These are phyloP conservation scores for Siniperca undulata DNA, from an alignment of 2,797 vertebrate species.

Conservation along the genomic window DNA sequence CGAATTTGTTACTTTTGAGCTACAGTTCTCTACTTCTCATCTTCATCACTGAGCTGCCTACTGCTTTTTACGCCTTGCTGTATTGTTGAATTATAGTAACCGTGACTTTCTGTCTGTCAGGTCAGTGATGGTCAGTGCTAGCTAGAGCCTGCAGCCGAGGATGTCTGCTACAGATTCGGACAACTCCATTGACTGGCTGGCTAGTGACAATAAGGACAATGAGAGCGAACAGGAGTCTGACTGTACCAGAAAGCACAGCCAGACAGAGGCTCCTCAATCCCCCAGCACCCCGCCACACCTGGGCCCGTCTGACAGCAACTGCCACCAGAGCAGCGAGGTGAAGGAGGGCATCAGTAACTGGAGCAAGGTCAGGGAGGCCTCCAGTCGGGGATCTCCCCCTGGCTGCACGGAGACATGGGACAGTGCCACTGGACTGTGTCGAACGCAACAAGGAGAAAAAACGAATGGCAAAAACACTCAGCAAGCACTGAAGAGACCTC, in stretches of 20 bases:
- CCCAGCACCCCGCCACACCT: constrained; percentile 51
- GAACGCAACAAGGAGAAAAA: constrained; percentile 60
- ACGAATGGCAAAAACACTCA: constrained; percentile 63
- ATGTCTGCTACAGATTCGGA: constrained; percentile 89
- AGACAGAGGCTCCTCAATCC: constrained; percentile 58
- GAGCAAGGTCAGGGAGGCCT: constrained; percentile 63
- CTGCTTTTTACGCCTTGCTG: neutral
- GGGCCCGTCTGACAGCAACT: constrained; percentile 60
- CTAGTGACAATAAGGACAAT: constrained; percentile 84
- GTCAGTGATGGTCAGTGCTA: constrained; percentile 86
- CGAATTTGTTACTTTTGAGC: neutral
- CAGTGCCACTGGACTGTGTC: constrained; percentile 64
- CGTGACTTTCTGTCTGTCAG: constrained; percentile 60
- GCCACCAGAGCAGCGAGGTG: constrained; percentile 45
- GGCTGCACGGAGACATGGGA: constrained; percentile 62
- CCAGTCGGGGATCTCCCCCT: constrained; percentile 66
- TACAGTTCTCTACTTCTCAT: neutral
- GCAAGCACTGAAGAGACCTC: constrained; percentile 80
- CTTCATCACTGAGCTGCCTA: neutral
- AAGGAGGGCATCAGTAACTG: constrained; percentile 57
- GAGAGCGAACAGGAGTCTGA: constrained; percentile 79
- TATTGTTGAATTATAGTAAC: constrained; percentile 23
- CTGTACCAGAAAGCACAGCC: constrained; percentile 48
- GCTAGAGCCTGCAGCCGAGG: constrained; percentile 82
- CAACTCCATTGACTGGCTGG: constrained; percentile 89